These are phyloP conservation scores for Leucosticte australis DNA, from an alignment of 2,113 vertebrate genomes.

Conservation along the genomic window DNA sequence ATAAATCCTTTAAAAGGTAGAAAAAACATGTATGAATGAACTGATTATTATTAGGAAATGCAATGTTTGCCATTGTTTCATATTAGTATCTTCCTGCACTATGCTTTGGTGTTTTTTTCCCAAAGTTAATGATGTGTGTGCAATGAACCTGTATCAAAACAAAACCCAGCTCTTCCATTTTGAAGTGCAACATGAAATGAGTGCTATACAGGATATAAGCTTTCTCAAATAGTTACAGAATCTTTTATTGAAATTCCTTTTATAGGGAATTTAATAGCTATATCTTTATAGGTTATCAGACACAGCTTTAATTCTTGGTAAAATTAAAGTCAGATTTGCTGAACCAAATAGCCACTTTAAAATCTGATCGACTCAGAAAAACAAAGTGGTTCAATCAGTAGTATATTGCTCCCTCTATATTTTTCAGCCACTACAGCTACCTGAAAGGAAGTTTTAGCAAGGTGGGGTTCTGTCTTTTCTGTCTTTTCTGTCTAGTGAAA, in stretches of 20 bases:
- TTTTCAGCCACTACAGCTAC: neutral
- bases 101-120: accelerated
- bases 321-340: neutral
- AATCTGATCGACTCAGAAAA: neutral
- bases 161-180: neutral
- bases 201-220: neutral
- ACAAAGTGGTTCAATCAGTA: neutral
- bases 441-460: neutral
- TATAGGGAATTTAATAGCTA: neutral
- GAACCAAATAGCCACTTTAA: neutral
- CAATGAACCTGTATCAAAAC: neutral
- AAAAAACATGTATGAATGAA: neutral
- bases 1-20: neutral
- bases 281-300: neutral
- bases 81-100: neutral
- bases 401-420: accelerated
- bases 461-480: neutral
- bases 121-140: accelerated
- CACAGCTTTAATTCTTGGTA: neutral
- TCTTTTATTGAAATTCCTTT: neutral
- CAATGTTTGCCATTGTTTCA: neutral
- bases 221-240: neutral
- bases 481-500: neutral
- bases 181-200: neutral
- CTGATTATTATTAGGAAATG: neutral